A percentile compares a stretch with the other conserved stretches of the same genome.
Evolutionary conservation across 37 sponge, comb jelly and placozoan genomes (phyloP).

Genomic region (Theonella swinhoei): DNA sequence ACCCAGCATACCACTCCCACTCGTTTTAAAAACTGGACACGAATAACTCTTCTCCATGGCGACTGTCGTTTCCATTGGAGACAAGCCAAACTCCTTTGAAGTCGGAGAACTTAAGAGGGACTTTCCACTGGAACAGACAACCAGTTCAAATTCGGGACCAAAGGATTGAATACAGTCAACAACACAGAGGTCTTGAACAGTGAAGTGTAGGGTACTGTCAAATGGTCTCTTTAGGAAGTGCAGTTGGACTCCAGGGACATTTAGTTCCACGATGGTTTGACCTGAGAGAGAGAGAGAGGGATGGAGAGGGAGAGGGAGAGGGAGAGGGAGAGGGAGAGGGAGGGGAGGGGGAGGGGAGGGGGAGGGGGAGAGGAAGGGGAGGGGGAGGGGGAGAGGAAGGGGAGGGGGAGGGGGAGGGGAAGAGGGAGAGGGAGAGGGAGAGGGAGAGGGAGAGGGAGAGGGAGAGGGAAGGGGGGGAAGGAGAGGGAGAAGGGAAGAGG

Average conservation of each 20-base stretch:
- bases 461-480: not conserved
- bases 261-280: constrained; percentile 47
- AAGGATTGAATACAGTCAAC: constrained; percentile 81
- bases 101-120: too few relatives aligned
- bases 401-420: too few relatives aligned
- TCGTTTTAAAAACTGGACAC: not conserved
- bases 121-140: constrained; percentile 70
- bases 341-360: not conserved
- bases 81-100: too few relatives aligned
- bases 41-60: too few relatives aligned
- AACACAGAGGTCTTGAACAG: constrained; percentile 75
- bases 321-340: not conserved
- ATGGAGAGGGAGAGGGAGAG: too few relatives aligned
- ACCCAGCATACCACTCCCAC: too few relatives aligned
- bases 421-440: too few relatives aligned
- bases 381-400: not conserved
- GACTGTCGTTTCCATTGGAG: too few relatives aligned
- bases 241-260: constrained; percentile 51
- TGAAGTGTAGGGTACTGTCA: constrained; percentile 44
- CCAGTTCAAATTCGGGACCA: constrained; percentile 85
- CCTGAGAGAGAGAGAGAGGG: too few relatives aligned
- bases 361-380: not conserved
- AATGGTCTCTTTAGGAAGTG: constrained; percentile 56
- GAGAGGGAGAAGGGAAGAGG: too few relatives aligned
- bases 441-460: not conserved